Evolutionary conservation across 2,888 invertebrate species (phyloP).

Genomic region (Caradrina kadenii): DNA sequence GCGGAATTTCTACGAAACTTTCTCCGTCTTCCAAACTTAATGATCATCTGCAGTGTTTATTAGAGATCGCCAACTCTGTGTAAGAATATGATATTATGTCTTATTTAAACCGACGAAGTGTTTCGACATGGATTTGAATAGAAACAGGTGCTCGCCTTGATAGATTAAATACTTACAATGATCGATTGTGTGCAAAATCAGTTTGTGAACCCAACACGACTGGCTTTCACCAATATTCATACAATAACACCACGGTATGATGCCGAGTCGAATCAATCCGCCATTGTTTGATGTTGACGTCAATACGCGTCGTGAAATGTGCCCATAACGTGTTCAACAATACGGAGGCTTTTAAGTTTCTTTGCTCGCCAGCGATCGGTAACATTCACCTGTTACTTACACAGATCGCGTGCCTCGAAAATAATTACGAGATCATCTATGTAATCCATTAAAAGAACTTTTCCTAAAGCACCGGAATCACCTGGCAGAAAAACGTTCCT

Average conservation of each 20-base stretch:
- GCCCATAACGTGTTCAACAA: slow-evolving; percentile 49
- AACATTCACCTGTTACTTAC: slow-evolving; percentile 70
- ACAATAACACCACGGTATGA: slow-evolving; percentile 66
- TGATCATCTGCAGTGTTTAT: slow-evolving; percentile 43
- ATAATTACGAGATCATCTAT: slow-evolving; percentile 29
- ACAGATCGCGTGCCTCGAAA: slow-evolving; percentile 45
- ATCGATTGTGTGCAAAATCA: slow-evolving; percentile 60
- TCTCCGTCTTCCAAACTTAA: slow-evolving; percentile 46
- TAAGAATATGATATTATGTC: slow-evolving; percentile 14
- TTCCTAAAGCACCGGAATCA: slow-evolving; percentile 32
- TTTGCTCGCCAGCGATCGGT: slow-evolving; percentile 60
- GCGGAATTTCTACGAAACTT: slow-evolving; percentile 44
- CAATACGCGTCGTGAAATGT: slow-evolving; percentile 70
- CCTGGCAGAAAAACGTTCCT: slow-evolving; percentile 10
- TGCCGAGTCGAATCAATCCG: slow-evolving; percentile 75
- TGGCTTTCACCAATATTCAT: slow-evolving; percentile 75
- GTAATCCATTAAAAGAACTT: slow-evolving; percentile 40
- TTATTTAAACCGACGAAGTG: slow-evolving; percentile 1
- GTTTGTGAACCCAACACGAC: slow-evolving; percentile 65
- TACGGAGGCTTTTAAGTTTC: slow-evolving; percentile 66
- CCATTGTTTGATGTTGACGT: slow-evolving; percentile 82
- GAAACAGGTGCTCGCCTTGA: slow-evolving; percentile 25
- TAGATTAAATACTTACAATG: slow-evolving; percentile 46
- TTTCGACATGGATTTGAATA: slow-evolving; percentile 23
- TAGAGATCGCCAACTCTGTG: slow-evolving; percentile 23